Percentiles rank a stretch among this genome's conserved stretches.
Evolutionary conservation across 2,113 vertebrate species (phyloP).

Genomic region (Chaetops frenatus): DNA sequence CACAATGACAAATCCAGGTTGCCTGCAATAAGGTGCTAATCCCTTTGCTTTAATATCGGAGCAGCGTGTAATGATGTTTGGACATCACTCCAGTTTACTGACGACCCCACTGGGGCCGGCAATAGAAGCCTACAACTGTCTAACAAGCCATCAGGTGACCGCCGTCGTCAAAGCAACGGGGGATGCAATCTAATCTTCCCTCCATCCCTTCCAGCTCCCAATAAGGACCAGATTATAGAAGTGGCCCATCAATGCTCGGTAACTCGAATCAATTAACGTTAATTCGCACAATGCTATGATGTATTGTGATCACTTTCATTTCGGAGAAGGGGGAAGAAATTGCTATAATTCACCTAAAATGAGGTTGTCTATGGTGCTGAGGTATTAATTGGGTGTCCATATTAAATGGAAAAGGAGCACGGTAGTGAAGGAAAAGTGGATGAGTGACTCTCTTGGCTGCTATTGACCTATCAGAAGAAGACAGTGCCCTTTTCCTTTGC

Average conservation of each 20-base stretch:
- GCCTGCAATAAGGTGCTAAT: slow-evolving; percentile 99
- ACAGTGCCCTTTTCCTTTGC: slow-evolving; percentile 95
- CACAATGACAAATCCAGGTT: slow-evolving; percentile 99
- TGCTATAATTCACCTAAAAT: slow-evolving; percentile 95
- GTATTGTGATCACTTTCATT: slow-evolving; percentile 84
- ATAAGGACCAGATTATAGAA: slow-evolving; percentile 86
- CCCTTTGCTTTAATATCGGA: slow-evolving; percentile 98
- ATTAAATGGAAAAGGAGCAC: slow-evolving; percentile 96
- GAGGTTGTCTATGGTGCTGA: slow-evolving; percentile 82
- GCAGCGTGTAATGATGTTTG: slow-evolving; percentile 91
- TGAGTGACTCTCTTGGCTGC: slow-evolving; percentile 98
- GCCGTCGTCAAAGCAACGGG: slow-evolving; percentile 82
- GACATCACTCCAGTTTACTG: slow-evolving; percentile 89
- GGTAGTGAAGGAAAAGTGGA: slow-evolving; percentile 86
- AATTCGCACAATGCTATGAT: slow-evolving; percentile 85
- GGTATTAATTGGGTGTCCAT: slow-evolving; percentile 99
- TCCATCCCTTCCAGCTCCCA: slow-evolving; percentile 88
- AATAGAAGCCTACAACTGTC: slow-evolving; percentile 83
- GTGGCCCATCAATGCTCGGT: slow-evolving; percentile 80
- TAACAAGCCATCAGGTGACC: slow-evolving; percentile 83
- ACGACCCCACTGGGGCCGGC: slow-evolving; percentile 87
- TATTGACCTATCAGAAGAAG: slow-evolving; percentile 99
- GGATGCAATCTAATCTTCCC: slow-evolving; percentile 92
- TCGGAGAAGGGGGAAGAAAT: slow-evolving; percentile 83
- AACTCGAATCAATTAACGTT: slow-evolving; percentile 92